phyloP scores from a whole-genome alignment of 2,797 vertebrate genomes.

The Myotis findleyi region DNA sequence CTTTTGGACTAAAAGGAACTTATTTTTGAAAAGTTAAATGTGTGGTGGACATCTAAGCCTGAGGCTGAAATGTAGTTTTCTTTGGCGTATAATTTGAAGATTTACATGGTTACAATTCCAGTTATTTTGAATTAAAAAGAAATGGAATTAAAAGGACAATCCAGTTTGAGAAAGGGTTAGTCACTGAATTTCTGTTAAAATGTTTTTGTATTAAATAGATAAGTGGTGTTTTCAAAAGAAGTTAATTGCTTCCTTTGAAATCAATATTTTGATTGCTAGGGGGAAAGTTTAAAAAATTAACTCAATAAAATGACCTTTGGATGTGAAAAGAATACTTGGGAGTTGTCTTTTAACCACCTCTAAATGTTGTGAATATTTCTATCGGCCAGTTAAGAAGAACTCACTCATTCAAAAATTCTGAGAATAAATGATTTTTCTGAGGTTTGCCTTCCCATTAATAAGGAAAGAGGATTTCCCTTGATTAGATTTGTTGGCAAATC shows the following conservation, averaged over 20 bases:
- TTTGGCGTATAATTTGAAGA: slow-evolving; percentile 31
- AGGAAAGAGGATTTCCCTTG: neutral
- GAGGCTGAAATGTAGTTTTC: neutral
- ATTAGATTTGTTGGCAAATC: slow-evolving; percentile 46
- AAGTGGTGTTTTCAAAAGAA: slow-evolving; percentile 24
- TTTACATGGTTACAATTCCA: neutral
- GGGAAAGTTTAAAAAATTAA: neutral
- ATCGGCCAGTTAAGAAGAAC: neutral
- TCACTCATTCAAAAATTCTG: neutral
- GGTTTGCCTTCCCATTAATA: neutral
- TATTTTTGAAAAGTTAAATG: slow-evolving; percentile 48
- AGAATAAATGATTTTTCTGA: slow-evolving; percentile 48
- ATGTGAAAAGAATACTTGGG: neutral
- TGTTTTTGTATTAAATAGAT: slow-evolving; percentile 17
- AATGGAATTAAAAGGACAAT: slow-evolving; percentile 39
- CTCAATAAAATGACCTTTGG: neutral
- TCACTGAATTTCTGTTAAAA: slow-evolving; percentile 17
- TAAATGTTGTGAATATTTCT: slow-evolving; percentile 17
- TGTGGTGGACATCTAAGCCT: neutral
- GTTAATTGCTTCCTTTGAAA: slow-evolving; percentile 44
- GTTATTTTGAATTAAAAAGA: slow-evolving; percentile 52
- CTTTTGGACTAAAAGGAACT: slow-evolving; percentile 6
- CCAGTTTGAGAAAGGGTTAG: neutral
- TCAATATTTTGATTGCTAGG: neutral
- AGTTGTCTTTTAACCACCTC: slow-evolving; percentile 2